Evolutionary conservation across 2,113 vertebrate genomes (phyloP).

Genomic region (Glareola pratincola): DNA sequence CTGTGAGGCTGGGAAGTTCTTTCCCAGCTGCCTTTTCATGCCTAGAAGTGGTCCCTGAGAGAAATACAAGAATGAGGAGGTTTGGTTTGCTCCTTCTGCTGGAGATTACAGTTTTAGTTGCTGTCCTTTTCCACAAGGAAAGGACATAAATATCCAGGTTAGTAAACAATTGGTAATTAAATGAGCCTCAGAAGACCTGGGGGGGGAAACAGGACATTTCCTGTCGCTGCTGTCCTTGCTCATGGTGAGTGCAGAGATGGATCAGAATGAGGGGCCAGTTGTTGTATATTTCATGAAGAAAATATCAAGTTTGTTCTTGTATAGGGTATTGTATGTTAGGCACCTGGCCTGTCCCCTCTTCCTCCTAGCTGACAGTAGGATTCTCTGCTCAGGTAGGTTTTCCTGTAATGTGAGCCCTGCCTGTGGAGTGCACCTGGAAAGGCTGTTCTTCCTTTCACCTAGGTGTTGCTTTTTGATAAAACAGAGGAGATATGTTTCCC

Average conservation of each 20-base stretch:
- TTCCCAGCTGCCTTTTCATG: not conserved
- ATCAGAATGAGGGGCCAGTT: not conserved
- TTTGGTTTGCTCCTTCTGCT: not conserved
- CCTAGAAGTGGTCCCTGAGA: not conserved
- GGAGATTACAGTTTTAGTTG: not conserved
- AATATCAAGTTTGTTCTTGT: slow-evolving; percentile 5
- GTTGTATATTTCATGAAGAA: slow-evolving; percentile 37
- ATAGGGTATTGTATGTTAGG: not conserved
- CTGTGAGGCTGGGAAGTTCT: not conserved
- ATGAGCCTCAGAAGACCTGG: not conserved
- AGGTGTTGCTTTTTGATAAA: not conserved
- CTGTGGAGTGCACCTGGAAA: not conserved
- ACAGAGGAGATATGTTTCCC: not conserved
- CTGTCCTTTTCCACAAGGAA: not conserved
- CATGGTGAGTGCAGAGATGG: not conserved
- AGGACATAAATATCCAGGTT: not conserved
- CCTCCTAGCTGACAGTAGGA: not conserved
- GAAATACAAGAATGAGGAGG: not conserved
- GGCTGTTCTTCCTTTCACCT: not conserved
- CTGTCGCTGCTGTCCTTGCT: not conserved
- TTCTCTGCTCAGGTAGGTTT: not conserved
- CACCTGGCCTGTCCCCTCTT: slow-evolving; percentile 1
- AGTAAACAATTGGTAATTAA: not conserved
- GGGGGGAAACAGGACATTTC: not conserved
- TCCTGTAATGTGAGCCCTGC: not conserved